Conservation (phyloP, 35 echinoderm and acorn worm species). For the Apostichopus parvimensis region DNA sequence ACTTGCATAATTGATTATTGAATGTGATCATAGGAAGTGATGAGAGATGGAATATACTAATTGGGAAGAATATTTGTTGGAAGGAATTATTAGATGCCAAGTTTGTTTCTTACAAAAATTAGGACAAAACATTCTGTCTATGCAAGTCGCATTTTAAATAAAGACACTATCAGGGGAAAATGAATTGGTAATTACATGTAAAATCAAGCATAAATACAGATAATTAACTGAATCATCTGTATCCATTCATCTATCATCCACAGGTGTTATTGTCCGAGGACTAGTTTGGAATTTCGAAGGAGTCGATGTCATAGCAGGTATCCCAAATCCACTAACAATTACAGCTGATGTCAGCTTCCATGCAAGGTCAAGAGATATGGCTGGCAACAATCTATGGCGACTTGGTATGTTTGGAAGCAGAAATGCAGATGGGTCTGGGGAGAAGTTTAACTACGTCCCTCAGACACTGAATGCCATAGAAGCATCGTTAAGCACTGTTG, state of each 20-base stretch:
- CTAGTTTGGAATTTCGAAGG: conserved; percentile 68
- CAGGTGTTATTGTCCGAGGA: conserved; percentile 78
- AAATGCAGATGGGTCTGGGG: conserved; percentile 67
- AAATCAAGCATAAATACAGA: too few species aligned
- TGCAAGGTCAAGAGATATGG: conserved; percentile 40
- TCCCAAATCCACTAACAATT: conserved; percentile 64
- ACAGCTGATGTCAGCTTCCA: conserved; percentile 59
- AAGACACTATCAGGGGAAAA: too few species aligned
- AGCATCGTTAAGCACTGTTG: conserved; percentile 11
- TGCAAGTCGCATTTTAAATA: too few species aligned
- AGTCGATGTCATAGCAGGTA: conserved; percentile 68
- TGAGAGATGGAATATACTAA: too few species aligned
- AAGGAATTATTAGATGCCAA: too few species aligned
- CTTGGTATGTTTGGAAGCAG: conserved; percentile 81
- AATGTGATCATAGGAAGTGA: too few species aligned
- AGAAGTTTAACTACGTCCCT: conserved; percentile 77
- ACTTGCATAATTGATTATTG: too few species aligned
- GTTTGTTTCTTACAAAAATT: too few species aligned
- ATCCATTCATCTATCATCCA: background rate
- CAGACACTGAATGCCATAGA: conserved; percentile 71
- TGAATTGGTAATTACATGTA: too few species aligned
- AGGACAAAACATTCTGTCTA: too few species aligned
- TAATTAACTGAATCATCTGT: too few species aligned
- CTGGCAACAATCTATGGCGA: conserved; percentile 78
- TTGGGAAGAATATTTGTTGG: too few species aligned